Conservation (phyloP, 1,140 invertebrate species). For the Drosophila novamexicana region DNA sequence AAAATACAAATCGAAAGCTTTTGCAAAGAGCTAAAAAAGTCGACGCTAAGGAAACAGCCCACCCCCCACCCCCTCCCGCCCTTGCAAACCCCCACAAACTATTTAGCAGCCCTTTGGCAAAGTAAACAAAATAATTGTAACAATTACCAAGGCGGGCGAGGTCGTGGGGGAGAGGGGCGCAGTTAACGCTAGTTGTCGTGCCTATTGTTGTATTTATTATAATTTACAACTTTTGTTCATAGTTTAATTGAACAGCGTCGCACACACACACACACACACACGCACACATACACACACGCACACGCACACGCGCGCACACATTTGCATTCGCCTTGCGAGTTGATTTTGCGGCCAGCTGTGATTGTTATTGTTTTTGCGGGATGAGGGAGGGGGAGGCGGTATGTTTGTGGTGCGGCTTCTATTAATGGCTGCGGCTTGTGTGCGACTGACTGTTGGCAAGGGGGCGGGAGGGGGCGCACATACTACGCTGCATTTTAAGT, state of each 20-base stretch:
- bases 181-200: conserved; percentile 1
- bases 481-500: background rate
- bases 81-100: background rate
- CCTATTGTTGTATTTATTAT: conserved; percentile 25
- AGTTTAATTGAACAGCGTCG: conserved; percentile 27
- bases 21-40: background rate
- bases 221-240: conserved; percentile 39
- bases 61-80: background rate
- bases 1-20: conserved; percentile 39
- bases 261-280: background rate
- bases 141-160: conserved; percentile 20
- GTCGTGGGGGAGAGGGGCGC: background rate
- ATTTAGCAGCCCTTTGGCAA: conserved; percentile 2
- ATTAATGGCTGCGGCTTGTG: conserved; percentile 12
- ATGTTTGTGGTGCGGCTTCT: conserved; percentile 28
- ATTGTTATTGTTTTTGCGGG: background rate
- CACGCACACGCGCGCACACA: background rate
- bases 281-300: background rate
- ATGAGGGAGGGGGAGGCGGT: background rate
- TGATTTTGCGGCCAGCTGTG: background rate
- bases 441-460: no score
- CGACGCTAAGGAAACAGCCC: no score
- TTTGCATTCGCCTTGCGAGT: background rate
- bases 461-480: no score
- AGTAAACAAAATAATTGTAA: conserved; percentile 66